These are phyloP conservation scores for Rhorus exstirpatorius DNA, from an alignment of 2,888 invertebrate species.

Conservation along the genomic window DNA sequence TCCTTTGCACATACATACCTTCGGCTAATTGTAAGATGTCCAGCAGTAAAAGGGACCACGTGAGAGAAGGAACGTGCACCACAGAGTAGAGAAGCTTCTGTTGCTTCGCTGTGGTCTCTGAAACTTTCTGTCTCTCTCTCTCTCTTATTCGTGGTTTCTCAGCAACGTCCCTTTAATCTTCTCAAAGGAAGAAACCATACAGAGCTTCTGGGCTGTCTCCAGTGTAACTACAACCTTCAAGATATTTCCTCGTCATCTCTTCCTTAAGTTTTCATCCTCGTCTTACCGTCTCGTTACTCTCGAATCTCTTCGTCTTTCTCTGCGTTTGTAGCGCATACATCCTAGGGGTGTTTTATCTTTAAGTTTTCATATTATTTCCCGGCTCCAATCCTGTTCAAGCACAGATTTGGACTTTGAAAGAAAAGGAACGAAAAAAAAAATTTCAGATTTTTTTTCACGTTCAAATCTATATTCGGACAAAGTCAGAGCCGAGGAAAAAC, in stretches of 20 bases:
- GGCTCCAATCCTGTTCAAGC: too few species aligned
- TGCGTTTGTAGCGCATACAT: not conserved
- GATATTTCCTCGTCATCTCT: conserved; percentile 2
- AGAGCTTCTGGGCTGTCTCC: conserved; percentile 12
- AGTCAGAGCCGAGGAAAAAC: too few species aligned
- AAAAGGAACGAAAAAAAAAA: too few species aligned
- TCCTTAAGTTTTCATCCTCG: conserved; percentile 8
- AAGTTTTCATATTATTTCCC: too few species aligned
- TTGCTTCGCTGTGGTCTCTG: not conserved
- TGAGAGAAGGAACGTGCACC: not conserved
- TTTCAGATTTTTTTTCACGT: too few species aligned
- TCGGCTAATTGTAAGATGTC: conserved; percentile 63
- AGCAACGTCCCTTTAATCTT: conserved; percentile 43
- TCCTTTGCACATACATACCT: conserved; percentile 43
- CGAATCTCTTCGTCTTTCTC: not conserved
- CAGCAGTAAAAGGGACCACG: conserved; percentile 13
- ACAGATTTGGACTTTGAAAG: too few species aligned
- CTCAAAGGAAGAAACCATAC: conserved; percentile 60
- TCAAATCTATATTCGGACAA: too few species aligned
- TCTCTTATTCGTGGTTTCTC: conserved; percentile 36
- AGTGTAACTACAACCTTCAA: not conserved
- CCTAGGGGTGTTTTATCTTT: too few species aligned
- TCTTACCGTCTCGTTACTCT: not conserved
- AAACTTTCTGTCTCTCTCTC: not conserved
- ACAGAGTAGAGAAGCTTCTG: not conserved